Evolutionary conservation across 2,113 vertebrate species (phyloP), one percentile per base, ranked within the genome.

Genomic region (Rhinolophus ferrumequinum): DNA sequence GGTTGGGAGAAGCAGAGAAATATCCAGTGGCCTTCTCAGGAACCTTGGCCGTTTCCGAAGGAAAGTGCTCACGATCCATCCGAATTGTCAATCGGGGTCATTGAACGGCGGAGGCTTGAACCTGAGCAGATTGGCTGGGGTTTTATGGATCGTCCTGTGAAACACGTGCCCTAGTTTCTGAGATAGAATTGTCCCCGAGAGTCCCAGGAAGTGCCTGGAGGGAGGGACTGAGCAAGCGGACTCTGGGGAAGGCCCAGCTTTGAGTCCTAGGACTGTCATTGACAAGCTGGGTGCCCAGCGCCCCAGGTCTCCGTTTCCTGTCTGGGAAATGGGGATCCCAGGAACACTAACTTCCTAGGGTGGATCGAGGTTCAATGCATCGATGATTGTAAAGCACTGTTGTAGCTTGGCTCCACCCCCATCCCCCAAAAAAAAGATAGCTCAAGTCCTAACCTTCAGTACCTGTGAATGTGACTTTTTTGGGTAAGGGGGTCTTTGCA

Each of bases 11-110:
- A 72, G 58, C 41, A 82, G 60, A 64, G 60, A 72, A 79, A 62
- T 56, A 73, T 79, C 91, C 87, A 50, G 75, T 94, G 21, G 86
- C 70, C 50, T 88, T 84, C 88, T 97, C 86, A 82, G 77, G 67
- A 84, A 79, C 50, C 85, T 60, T 72, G 69, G 41, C 38, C 64
- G 22, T 22, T 38, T 67, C 76, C 6, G 0, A 8, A 33, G 60
- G 41, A 67, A 56, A 75, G 56, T 11, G 10, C 21, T 22, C 2
- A 1, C 5, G 6, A 52, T 47, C 3, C 15, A 35, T 54, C 73
- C 30, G 52, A 38, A 16, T 0, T 19, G 41, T 67, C 60, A 24
- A 24, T 69, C 54, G 24, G 15, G 66, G 80, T 14, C 83, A 67
- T 6, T 38, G 24, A 47, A n/a, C 19, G 0, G 33, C 28, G 47